Conservation (phyloP, 2,113 vertebrate species). For the Epinephelus fuscoguttatus region DNA sequence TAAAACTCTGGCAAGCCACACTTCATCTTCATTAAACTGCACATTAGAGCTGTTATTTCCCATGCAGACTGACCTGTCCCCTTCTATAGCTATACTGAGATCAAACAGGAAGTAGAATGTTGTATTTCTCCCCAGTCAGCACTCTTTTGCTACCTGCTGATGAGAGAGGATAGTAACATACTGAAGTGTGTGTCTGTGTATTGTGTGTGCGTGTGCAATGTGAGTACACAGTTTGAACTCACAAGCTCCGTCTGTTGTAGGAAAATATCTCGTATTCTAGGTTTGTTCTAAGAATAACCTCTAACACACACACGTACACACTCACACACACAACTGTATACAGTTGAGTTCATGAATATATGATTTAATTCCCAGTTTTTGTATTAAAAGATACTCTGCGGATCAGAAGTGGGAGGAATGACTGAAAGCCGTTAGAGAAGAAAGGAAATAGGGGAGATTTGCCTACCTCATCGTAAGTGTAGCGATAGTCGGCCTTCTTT, state of each 20-base stretch:
- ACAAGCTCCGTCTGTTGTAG: background rate
- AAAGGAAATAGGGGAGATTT: conserved; percentile 44
- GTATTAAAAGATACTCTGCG: conserved; percentile 40
- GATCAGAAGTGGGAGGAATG: conserved; percentile 39
- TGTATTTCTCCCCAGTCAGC: conserved; percentile 4
- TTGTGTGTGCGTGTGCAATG: background rate
- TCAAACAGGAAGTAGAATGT: conserved; percentile 20
- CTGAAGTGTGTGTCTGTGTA: background rate
- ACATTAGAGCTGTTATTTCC: conserved; percentile 15
- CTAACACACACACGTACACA: background rate
- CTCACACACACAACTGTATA: background rate
- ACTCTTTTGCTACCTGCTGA: conserved; percentile 5
- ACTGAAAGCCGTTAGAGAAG: conserved; percentile 34
- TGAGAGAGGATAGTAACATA: background rate
- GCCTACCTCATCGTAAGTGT: conserved; percentile 97
- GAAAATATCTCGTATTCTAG: conserved; percentile 5
- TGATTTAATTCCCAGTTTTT: conserved; percentile 58
- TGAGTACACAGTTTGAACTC: background rate
- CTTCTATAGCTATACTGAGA: conserved; percentile 10
- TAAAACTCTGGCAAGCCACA: conserved; percentile 17
- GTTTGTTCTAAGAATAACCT: conserved; percentile 11
- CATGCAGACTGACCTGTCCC: background rate
- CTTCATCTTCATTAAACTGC: conserved; percentile 17
- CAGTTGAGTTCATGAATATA: conserved; percentile 61
- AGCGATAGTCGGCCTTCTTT: conserved; percentile 99